These are phyloP conservation scores for Conus ventricosus DNA, from an alignment of 1,140 invertebrate species.

Conservation along the genomic window DNA sequence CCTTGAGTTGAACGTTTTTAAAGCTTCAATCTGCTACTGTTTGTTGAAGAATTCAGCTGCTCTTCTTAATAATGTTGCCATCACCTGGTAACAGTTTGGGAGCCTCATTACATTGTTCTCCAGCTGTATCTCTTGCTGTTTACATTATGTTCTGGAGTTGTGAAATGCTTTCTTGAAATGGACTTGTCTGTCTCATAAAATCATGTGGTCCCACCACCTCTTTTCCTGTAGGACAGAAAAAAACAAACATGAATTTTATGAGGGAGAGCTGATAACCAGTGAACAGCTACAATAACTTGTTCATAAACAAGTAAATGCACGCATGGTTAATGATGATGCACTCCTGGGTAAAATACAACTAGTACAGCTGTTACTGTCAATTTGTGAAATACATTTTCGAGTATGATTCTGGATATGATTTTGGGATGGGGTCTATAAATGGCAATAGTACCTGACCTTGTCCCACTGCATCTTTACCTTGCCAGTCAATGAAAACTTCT, in stretches of 20 bases:
- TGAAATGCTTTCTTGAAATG: not conserved
- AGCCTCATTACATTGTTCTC: constrained; percentile 27
- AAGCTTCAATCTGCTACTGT: not conserved
- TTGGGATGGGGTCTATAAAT: too few species aligned
- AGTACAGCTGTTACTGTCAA: too few species aligned
- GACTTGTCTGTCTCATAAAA: not conserved
- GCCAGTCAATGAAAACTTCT: too few species aligned
- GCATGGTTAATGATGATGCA: too few species aligned
- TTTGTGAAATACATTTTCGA: too few species aligned
- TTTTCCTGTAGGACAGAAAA: not conserved
- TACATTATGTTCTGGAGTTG: not conserved
- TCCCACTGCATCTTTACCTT: too few species aligned
- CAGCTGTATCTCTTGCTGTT: not conserved
- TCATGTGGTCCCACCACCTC: not conserved
- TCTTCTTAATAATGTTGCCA: not conserved
- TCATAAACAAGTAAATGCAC: too few species aligned
- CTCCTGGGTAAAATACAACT: too few species aligned
- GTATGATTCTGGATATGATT: too few species aligned
- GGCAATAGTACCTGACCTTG: too few species aligned
- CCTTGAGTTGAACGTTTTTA: not conserved
- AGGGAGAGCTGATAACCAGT: too few species aligned
- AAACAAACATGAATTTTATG: not conserved
- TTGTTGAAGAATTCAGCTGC: not conserved
- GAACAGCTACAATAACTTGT: too few species aligned
- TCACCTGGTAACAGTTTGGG: not conserved